Percentiles rank a stretch among this genome's conserved stretches.
phyloP scores from a whole-genome alignment of 2,797 vertebrate genomes.

The Melanotaenia nigrans region DNA sequence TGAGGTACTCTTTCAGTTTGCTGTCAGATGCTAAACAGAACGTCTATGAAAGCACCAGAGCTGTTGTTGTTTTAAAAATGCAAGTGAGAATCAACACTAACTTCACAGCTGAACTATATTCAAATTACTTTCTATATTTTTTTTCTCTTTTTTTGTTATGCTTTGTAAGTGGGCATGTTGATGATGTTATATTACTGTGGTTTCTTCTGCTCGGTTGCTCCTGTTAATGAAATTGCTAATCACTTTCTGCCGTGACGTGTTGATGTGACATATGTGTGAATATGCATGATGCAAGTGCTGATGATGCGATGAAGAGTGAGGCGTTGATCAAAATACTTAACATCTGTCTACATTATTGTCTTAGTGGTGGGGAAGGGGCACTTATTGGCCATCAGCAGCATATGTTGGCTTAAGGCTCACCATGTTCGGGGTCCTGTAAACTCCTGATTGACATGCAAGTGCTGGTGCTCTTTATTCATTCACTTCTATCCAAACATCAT shows the following conservation, averaged over 20 bases:
- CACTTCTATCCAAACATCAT: constrained; percentile 82
- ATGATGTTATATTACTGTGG: constrained; percentile 18
- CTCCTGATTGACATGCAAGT: constrained; percentile 75
- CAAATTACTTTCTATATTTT: constrained; percentile 17
- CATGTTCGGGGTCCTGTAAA: constrained; percentile 64
- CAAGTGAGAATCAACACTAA: constrained; percentile 31
- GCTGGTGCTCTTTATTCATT: constrained; percentile 74
- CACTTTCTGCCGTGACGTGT: constrained; percentile 57
- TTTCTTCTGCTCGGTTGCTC: constrained; percentile 58
- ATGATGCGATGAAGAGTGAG: constrained; percentile 31
- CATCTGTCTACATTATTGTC: constrained; percentile 59
- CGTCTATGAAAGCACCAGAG: constrained; percentile 68
- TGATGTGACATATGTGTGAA: constrained; percentile 54
- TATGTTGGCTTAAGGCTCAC: constrained; percentile 70
- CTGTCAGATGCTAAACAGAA: constrained; percentile 71
- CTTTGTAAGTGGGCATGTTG: constrained; percentile 36
- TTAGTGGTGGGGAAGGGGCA: not conserved
- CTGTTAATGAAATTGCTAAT: constrained; percentile 72
- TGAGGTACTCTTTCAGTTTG: constrained; percentile 66
- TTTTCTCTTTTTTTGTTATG: not conserved
- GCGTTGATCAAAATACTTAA: constrained; percentile 63
- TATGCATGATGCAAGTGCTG: constrained; percentile 24
- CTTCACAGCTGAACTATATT: constrained; percentile 44
- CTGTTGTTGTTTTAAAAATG: constrained; percentile 42
- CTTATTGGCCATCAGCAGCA: constrained; percentile 55